Evolutionary conservation across 2,888 invertebrate species (phyloP), one percentile per base, ranked within the genome.

Genomic region (Onchidella celtica): DNA sequence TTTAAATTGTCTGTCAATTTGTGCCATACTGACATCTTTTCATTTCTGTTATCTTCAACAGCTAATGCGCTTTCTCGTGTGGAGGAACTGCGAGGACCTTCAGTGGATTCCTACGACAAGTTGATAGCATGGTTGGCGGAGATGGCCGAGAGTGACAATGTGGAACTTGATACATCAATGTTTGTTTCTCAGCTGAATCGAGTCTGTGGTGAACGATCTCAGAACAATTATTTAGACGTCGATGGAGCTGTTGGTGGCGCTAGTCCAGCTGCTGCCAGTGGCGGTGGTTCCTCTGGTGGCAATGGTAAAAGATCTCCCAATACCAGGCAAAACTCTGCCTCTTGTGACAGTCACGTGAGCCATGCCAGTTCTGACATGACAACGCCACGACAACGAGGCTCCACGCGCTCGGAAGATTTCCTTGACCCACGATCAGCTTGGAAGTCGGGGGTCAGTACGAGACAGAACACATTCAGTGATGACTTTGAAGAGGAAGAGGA

Each of bases 101-200:
- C 84, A 0, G 84, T 85, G 36, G 88, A 88, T 69, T 86, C 89
- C 0, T 88, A 89, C 79, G 87, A 89, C 85, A 89, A 89, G 59
- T 84, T 89, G 6, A 84, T 89, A 59, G 88, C 89, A 24, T 89
- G 89, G 89, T 82, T 89, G 70, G 83, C 88, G 3, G 87, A 89
- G 83, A 89, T 89, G 89, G 88, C 89, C 4, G 87, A 89, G 81
- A 84, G 84, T 57, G 89, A 89, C 69, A 87, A 88, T 65, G 83
- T 84, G 4, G 86, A 85, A 29, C 73, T 87, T 14, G 86, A 86
- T 63, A 87, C 87, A 4, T 83, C 83, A n/a, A 74, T 79, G 32
- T 87, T 86, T 69, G 85, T 88, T 27, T 85, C 86, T 55, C 88
- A 89, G 72, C 82, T 89, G 40, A 86, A 85, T 24, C 80, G 78